These are phyloP conservation scores for Amorpha juglandis DNA, from an alignment of 2,888 invertebrate genomes.

Conservation along the genomic window DNA sequence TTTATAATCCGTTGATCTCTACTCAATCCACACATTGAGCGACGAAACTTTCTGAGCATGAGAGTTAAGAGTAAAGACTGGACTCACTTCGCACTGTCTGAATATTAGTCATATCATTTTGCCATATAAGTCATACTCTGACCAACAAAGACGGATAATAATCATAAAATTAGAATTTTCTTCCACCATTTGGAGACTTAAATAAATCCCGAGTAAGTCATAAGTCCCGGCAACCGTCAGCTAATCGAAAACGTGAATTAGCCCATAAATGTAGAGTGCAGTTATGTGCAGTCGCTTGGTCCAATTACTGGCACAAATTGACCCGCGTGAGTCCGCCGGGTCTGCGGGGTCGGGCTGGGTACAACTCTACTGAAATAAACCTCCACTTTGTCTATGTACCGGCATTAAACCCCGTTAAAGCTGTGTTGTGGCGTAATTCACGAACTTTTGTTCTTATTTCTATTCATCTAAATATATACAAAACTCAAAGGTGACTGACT, in stretches of 20 bases:
- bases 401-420: conserved; percentile 67
- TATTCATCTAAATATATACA: too few relatives aligned
- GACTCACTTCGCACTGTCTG: too few relatives aligned
- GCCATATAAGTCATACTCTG: too few relatives aligned
- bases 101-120: too few relatives aligned
- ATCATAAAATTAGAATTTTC: not conserved
- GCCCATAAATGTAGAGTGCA: conserved; percentile 28
- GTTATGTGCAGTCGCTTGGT: conserved; percentile 38
- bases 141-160: too few relatives aligned
- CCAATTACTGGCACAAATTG: conserved; percentile 59
- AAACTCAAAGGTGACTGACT: too few relatives aligned
- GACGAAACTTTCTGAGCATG: too few relatives aligned
- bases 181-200: not conserved
- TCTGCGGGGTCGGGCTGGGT: not conserved
- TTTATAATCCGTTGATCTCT: too few relatives aligned
- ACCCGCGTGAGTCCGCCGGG: conserved; percentile 43
- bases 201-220: conserved; percentile 20
- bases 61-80: too few relatives aligned
- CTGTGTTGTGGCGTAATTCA: conserved; percentile 47
- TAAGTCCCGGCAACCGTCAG: conserved; percentile 24
- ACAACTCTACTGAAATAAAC: conserved; percentile 67
- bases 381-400: conserved; percentile 68
- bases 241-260: conserved; percentile 30
- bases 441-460: not conserved
- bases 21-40: too few relatives aligned